phyloP scores from a whole-genome alignment of 1,140 invertebrate species.

The Aphidius gifuensis region DNA sequence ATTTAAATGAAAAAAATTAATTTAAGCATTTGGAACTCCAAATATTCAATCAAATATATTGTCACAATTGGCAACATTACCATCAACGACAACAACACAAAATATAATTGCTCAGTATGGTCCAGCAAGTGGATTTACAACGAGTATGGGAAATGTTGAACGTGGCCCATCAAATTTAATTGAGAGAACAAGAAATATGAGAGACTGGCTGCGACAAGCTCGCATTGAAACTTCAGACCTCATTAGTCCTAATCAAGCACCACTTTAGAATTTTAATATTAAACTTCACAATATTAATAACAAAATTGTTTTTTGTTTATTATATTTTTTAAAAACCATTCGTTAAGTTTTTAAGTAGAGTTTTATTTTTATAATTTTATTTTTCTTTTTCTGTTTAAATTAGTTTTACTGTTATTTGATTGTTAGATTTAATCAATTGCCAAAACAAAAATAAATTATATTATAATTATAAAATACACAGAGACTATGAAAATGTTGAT shows the following conservation, averaged over 20 bases:
- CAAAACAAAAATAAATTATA: too few species aligned
- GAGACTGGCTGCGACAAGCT: constrained; percentile 64
- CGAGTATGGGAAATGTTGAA: constrained; percentile 50
- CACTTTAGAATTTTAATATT: constrained; percentile 37
- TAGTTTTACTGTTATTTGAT: too few species aligned
- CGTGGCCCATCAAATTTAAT: constrained; percentile 58
- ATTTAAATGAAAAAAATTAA: too few species aligned
- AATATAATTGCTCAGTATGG: constrained; percentile 54
- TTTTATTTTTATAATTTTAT: too few species aligned
- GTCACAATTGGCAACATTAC: constrained; percentile 44
- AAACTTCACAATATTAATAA: too few species aligned
- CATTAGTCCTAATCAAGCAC: constrained; percentile 49
- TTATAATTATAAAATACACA: too few species aligned
- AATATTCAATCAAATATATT: constrained; percentile 53
- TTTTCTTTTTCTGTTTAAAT: too few species aligned
- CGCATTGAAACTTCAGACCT: constrained; percentile 49
- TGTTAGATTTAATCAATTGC: too few species aligned
- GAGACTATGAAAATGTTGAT: too few species aligned
- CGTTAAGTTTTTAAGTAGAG: too few species aligned
- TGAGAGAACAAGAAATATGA: constrained; percentile 63
- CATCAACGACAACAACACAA: constrained; percentile 45
- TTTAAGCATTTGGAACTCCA: constrained; percentile 41
- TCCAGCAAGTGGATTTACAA: constrained; percentile 49
- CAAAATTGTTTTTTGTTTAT: too few species aligned
- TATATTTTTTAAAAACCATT: too few species aligned